Evolutionary conservation across 1,140 invertebrate species (phyloP).

Genomic region (Branchinecta lynchi): DNA sequence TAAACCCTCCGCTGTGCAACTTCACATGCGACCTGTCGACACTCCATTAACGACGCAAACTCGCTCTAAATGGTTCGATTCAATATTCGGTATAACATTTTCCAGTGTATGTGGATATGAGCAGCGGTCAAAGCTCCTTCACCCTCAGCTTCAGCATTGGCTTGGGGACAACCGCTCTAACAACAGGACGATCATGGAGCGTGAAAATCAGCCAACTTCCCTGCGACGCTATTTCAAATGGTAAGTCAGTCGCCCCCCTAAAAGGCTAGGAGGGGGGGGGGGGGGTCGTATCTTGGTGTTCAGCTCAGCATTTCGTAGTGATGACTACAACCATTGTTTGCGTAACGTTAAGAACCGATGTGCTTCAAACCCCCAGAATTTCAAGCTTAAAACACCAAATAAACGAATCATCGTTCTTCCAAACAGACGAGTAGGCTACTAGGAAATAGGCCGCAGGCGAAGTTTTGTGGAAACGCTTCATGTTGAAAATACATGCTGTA

Average conservation of each 20-base stretch:
- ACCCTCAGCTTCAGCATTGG: not conserved
- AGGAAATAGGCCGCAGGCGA: no score
- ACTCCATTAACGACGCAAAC: not conserved
- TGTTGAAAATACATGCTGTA: no score
- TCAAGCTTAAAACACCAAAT: no score
- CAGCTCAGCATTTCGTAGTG: no score
- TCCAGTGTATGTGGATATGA: conserved; percentile 14
- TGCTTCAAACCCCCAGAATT: no score
- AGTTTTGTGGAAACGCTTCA: no score
- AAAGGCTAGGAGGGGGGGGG: no score
- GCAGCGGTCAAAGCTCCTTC: not conserved
- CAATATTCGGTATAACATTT: not conserved
- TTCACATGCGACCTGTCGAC: not conserved
- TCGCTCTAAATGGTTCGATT: not conserved
- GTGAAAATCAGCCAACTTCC: conserved; percentile 17
- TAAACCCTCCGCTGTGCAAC: not conserved
- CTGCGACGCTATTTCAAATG: not conserved
- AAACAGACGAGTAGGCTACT: no score
- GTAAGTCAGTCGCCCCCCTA: not conserved
- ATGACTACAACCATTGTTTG: no score
- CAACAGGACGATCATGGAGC: conserved; percentile 14
- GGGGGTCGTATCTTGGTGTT: no score
- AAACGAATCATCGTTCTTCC: no score
- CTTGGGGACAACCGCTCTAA: not conserved
- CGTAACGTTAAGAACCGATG: no score